Base-by-base conservation (phyloP, 2,888 invertebrate species). In the Agrotis ipsilon region DNA sequence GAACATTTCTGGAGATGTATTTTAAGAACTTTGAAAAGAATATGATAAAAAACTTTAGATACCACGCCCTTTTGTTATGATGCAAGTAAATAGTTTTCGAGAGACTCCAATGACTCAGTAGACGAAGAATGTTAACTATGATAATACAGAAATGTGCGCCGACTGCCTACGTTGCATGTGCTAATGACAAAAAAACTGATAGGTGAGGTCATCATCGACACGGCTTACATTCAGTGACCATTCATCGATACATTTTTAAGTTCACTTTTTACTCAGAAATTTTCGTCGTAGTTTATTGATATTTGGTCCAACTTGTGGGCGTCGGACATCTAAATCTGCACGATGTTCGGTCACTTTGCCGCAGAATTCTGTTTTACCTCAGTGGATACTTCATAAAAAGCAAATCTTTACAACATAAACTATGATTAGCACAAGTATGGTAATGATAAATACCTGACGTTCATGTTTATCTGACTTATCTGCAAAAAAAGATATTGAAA, bases 171-270 rank as follows among this genome's bases (percentile, higher is more conserved):
- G 21, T 72, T 55, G 24, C 72, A 82, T 85, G 86, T 89, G 89
- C 85, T 91, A 91, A 90, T 91, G 87, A 87, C 89, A 92, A 92
- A 91, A 92, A 90, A 88, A 39, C 39, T 86, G 83, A 88, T 86
- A 86, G 87, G 76, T 92, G 91, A 93, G 89, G 87, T 92, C 92
- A 93, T 90, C 88, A 72, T 66, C 77, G 81, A 86, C 84, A 39
- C 82, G 81, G 82, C 78, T 82, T 77, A 72, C 78, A 85, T 82
- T 85, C 74, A 81, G 76, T 85, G 81, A 81, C 84, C 85, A 87
- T 87, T 82, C 73, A 77, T 86, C 82, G 79, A 78, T 78, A 71
- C 66, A 75, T 72, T 82, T 80, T 83, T 79, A 71, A 82, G 68
- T 78, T 83, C 66, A 71, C 55, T 71, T 84, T 84, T 81, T 75